Evolutionary conservation across 2,888 invertebrate genomes (phyloP).

Genomic region (Cylindroiulus punctatus): DNA sequence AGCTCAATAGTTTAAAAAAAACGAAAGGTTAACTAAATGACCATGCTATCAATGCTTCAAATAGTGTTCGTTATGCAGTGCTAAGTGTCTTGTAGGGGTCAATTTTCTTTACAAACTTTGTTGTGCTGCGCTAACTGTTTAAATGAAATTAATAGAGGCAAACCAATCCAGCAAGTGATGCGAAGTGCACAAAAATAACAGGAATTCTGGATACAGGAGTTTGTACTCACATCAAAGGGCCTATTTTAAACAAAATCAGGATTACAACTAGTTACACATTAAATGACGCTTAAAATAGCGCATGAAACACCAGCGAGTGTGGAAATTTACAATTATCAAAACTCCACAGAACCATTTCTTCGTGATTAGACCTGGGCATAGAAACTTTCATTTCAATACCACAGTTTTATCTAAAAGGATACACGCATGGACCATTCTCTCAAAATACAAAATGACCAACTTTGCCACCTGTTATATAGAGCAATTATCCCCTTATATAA

Average conservation of each 20-base stretch:
- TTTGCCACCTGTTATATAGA: background rate
- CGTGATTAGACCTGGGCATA: background rate
- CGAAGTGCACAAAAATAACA: background rate
- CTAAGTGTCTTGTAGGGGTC: no score
- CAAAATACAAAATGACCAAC: background rate
- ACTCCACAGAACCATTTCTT: background rate
- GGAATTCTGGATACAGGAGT: background rate
- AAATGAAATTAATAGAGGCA: background rate
- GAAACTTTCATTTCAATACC: background rate
- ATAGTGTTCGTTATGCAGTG: no score
- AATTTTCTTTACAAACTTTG: no score
- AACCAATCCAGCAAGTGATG: background rate
- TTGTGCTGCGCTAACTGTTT: no score
- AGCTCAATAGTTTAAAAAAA: no score
- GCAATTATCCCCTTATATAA: constrained; percentile 41
- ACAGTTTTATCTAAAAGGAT: background rate
- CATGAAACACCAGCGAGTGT: background rate
- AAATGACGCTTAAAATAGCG: constrained; percentile 36
- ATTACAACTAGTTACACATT: background rate
- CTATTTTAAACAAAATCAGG: background rate
- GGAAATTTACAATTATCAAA: background rate
- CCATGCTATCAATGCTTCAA: no score
- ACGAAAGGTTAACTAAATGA: no score
- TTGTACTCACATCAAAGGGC: background rate
- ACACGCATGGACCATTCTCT: background rate